phyloP scores from a whole-genome alignment of 2,113 vertebrate species.

The Zapornia atra region DNA sequence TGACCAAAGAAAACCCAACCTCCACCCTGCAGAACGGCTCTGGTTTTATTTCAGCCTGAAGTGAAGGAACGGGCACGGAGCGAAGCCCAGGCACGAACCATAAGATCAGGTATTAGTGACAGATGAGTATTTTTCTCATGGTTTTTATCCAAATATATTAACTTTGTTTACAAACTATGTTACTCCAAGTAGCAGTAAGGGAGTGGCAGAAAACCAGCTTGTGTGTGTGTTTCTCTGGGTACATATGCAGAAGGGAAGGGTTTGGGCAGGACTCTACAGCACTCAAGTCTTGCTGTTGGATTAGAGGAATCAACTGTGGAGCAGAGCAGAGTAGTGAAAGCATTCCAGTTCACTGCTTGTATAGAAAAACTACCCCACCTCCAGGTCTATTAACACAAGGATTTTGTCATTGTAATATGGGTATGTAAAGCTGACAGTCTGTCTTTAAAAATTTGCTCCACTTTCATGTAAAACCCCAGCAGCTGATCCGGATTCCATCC shows the following conservation, averaged over 20 bases:
- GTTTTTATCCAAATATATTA: slow-evolving; percentile 59
- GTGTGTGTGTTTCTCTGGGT: neutral
- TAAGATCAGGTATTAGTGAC: neutral
- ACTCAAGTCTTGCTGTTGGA: neutral
- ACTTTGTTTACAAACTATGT: slow-evolving; percentile 10
- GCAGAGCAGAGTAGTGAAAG: neutral
- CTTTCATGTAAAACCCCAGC: neutral
- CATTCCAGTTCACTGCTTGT: neutral
- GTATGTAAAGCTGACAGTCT: neutral
- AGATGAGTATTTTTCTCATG: neutral
- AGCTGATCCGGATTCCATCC: slow-evolving; percentile 39
- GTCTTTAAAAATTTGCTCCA: neutral
- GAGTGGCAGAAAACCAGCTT: neutral
- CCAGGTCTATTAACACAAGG: neutral
- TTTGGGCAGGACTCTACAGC: neutral
- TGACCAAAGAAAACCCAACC: neutral
- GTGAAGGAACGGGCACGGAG: neutral
- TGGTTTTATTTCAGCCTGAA: slow-evolving; percentile 58
- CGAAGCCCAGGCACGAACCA: neutral
- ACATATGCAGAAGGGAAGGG: neutral
- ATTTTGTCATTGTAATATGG: neutral
- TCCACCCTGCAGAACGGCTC: neutral
- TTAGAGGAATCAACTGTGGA: neutral
- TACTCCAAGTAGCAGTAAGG: neutral
- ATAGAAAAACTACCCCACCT: neutral